Conservation (phyloP, 2,888 invertebrate species). For the Tridacna gigas region DNA sequence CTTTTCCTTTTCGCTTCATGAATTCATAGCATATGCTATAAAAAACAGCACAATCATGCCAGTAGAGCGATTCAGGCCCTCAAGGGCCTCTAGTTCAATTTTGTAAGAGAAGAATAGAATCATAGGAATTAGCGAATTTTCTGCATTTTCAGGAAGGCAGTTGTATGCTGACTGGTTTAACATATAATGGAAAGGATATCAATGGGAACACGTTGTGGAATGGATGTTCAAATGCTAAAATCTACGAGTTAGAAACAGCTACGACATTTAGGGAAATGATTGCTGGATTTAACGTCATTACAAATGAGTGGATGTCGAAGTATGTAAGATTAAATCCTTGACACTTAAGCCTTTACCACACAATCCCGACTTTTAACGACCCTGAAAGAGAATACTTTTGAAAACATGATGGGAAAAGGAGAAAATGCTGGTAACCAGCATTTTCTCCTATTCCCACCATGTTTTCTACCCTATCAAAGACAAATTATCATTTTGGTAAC, state of each 20-base stretch:
- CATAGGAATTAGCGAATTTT: too few species aligned
- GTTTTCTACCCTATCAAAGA: too few species aligned
- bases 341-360: too few species aligned
- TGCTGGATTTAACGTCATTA: slow-evolving; percentile 96
- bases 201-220: slow-evolving; percentile 91
- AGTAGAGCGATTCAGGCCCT: too few species aligned
- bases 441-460: not conserved
- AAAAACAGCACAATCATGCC: too few species aligned
- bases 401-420: not conserved
- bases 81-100: too few species aligned
- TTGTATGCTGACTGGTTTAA: slow-evolving; percentile 90
- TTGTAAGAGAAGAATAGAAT: too few species aligned
- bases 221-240: slow-evolving; percentile 94
- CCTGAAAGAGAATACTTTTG: not conserved
- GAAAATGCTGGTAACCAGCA: not conserved
- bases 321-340: slow-evolving; percentile 67
- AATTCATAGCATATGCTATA: too few species aligned
- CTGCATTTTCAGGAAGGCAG: slow-evolving; percentile 85
- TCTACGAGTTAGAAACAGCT: slow-evolving; percentile 92
- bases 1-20: too few species aligned
- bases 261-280: slow-evolving; percentile 93
- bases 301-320: slow-evolving; percentile 96
- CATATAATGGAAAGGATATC: slow-evolving; percentile 91
- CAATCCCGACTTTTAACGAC: too few species aligned
- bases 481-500: too few species aligned